Base-by-base conservation (phyloP, 2,797 vertebrate genomes). In the Phoebastria nigripes region DNA sequence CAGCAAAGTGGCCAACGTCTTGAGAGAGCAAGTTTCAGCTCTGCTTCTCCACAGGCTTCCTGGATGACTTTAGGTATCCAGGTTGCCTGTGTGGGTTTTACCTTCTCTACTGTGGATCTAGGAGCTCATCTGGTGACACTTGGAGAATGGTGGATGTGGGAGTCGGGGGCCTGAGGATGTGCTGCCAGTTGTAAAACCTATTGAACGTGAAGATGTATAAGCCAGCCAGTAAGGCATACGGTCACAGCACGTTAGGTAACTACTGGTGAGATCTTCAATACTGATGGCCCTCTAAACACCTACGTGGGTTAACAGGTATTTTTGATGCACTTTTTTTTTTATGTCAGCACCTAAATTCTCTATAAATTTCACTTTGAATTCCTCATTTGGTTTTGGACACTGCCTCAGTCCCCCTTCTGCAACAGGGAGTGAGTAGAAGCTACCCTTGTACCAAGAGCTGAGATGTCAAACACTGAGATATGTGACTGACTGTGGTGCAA, bases 21-120 rank as follows among this genome's bases (percentile, higher is more conserved):
- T 12, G n/a, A 37, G 47, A 51, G 28, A 66, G 7, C 12, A 63
- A 54, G 15, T 49, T 72, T 46, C 72, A 78, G 42, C 42, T 65
- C 58, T 33, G 39, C 49, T 91, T 11, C 58, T 74, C 61, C 12
- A 9, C 78, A 67, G 74, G 26, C 5, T 59, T 87, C n/a, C 41
- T 39, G 28, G 21, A 29, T 54, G 49, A 39, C 24, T 21, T 78
- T 35, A 29, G 22, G 15, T 29, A 31, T 29, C 33, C 61, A 83
- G 20, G 21, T 31, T 42, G 24, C 7, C 11, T 9, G 2, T 6
- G 3, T 20, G 14, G 20, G 7, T 83, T 91, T 89, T 74, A 25
- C 3, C 26, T 71, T 1, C 8, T 59, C 10, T 31, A 1, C 12
- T 1, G 9, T 55, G 37, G 13, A 44, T 26, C 13, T 16, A n/a